phyloP scores from a whole-genome alignment of 2,888 invertebrate species.

The Synergus japonicus region DNA sequence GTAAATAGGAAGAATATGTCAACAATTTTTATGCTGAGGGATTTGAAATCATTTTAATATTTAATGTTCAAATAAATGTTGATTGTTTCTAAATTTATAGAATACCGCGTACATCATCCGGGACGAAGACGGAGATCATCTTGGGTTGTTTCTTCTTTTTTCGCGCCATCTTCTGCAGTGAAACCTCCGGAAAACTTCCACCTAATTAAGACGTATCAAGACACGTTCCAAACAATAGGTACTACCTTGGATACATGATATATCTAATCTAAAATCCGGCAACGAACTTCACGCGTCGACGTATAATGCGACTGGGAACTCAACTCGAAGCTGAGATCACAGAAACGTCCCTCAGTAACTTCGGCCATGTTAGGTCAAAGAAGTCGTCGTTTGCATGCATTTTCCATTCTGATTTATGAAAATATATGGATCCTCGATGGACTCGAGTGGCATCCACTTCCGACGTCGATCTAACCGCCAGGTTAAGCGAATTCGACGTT shows the following conservation, averaged over 20 bases:
- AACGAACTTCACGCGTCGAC: conserved; percentile 53
- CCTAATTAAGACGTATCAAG: conserved; percentile 26
- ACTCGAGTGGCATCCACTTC: conserved; percentile 53
- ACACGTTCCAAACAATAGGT: conserved; percentile 8
- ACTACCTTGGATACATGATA: conserved; percentile 39
- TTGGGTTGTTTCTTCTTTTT: conserved; percentile 71
- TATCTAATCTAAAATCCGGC: conserved; percentile 58
- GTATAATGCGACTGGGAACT: conserved; percentile 51
- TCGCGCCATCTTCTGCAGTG: conserved; percentile 66
- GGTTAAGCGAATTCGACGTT: conserved; percentile 46
- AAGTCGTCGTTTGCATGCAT: conserved; percentile 75
- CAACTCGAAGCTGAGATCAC: conserved; percentile 47
- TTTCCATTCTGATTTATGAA: conserved; percentile 74
- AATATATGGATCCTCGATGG: conserved; percentile 71
- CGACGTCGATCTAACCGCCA: conserved; percentile 42
- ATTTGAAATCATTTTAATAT: too few species aligned
- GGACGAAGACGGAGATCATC: conserved; percentile 73
- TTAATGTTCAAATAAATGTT: conserved; percentile 37
- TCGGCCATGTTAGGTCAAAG: conserved; percentile 66
- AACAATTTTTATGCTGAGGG: not conserved
- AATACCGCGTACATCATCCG: conserved; percentile 69
- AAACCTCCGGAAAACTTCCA: conserved; percentile 5
- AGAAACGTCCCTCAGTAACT: conserved; percentile 47
- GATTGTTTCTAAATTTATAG: conserved; percentile 3
- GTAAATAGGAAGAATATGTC: not conserved